Conservation (phyloP, 2,113 vertebrate genomes). For the Sialia sialis region DNA sequence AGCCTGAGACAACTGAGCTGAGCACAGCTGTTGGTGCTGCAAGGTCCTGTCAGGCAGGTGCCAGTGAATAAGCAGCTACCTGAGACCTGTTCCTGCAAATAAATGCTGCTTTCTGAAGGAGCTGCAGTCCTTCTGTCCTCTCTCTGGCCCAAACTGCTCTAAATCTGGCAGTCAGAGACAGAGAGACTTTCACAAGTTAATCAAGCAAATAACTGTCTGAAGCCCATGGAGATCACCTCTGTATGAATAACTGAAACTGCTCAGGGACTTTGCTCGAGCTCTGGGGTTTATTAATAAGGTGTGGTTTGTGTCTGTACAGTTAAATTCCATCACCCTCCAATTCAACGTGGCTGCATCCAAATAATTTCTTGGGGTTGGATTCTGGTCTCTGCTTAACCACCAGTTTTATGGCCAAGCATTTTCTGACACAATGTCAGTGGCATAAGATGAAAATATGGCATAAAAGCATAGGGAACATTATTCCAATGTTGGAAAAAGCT, state of each 20-base stretch:
- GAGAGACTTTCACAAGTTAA: background rate
- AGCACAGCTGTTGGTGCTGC: background rate
- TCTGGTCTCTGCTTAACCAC: rapidly evolving
- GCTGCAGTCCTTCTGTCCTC: background rate
- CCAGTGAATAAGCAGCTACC: background rate
- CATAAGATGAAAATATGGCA: background rate
- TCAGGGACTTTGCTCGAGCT: background rate
- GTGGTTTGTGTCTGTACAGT: background rate
- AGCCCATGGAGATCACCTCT: background rate
- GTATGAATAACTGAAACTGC: background rate
- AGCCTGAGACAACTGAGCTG: background rate
- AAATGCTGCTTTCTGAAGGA: background rate
- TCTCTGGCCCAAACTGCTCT: background rate
- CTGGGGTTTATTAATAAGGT: background rate
- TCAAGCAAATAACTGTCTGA: background rate
- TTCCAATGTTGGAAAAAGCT: background rate
- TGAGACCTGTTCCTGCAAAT: background rate
- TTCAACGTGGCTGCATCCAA: background rate
- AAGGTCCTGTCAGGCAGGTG: background rate
- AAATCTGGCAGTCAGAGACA: background rate
- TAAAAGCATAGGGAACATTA: background rate
- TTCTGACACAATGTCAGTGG: background rate
- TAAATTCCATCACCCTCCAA: background rate
- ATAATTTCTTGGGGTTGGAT: background rate
- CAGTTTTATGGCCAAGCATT: background rate